Evolutionary conservation across 2,888 invertebrate genomes (phyloP), one percentile per base, ranked within the genome.

Genomic region (Labia minor): DNA sequence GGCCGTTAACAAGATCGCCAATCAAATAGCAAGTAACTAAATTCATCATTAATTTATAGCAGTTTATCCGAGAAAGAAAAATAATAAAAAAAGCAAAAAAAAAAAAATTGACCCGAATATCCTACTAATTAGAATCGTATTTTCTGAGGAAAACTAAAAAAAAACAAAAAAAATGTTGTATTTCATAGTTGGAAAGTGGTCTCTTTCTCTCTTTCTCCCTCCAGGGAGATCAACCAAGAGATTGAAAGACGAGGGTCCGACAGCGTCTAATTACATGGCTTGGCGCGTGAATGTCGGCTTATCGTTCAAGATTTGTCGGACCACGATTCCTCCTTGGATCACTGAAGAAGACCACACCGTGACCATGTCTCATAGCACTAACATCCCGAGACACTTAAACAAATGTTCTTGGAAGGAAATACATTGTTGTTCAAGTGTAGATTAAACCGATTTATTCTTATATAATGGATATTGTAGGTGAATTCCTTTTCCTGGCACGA

Each of bases 1-100:
- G 49, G 49, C 49, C n/a, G 49, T 16, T 49, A 49, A 49, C 49
- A 49, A 49, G 49, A 49, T 49, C 49, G 49, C 49, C 49, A 49
- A 49, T 49, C 49, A 49, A 49, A 49, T 16, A 49, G 49, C 49
- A 49, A 49, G n/a, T 14, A 49, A 49, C 49, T 49, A n/a, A 49
- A 49, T 49, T 11, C 49, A 49, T 49, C 49, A 49, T 49, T 49
- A 26, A 26, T 26, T 26, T 6, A 26, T 8, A 6, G 4, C 26
- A 26, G 26, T 6, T 26, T 26, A 8, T 3, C 26, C 26, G 8
- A 26, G 3, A 26, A 8, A 8, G 26, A 26, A 26, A 26, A 26
- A 26, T 26, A 26, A n/a, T n/a, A n/a, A n/a, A n/a, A n/a, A n/a
- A n/a, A n/a, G n/a, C n/a, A n/a, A n/a, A n/a, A n/a, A 26, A 26